Conservation (phyloP, 2,888 invertebrate genomes). For the Nephrotoma flavescens region DNA sequence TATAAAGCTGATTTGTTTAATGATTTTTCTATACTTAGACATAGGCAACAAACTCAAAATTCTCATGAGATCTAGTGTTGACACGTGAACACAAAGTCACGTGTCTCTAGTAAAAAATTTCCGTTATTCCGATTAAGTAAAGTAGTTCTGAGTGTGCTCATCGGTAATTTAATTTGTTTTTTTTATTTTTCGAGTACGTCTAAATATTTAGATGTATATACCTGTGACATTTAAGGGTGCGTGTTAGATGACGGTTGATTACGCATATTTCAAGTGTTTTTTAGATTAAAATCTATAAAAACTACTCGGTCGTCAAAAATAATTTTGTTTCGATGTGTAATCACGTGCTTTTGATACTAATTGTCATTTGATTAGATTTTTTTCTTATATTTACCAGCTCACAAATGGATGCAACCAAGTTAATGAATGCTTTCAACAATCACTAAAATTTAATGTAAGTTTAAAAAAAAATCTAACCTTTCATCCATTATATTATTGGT, state of each 20-base stretch:
- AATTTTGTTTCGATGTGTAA: not conserved
- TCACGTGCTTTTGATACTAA: not conserved
- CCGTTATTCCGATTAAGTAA: not conserved
- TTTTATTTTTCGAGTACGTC: not conserved
- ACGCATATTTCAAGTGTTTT: not conserved
- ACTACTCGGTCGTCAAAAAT: not conserved
- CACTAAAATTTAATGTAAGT: not conserved
- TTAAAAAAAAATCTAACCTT: not conserved
- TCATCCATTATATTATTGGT: not conserved
- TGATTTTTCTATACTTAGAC: not conserved
- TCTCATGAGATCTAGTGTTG: slow-evolving; percentile 1
- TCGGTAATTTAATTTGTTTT: not conserved
- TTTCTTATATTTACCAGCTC: not conserved
- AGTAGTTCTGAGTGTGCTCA: not conserved
- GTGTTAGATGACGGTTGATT: not conserved
- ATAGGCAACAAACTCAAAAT: not conserved
- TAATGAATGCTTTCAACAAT: not conserved
- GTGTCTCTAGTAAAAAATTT: slow-evolving; percentile 1
- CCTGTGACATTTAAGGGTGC: not conserved
- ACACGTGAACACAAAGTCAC: slow-evolving; percentile 1
- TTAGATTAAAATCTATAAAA: not conserved
- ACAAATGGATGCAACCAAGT: not conserved
- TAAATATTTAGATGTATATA: not conserved
- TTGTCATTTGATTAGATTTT: not conserved
- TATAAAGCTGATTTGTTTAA: not conserved